Evolutionary conservation across 2,797 vertebrate species (phyloP), one percentile per base, ranked within the genome.

Genomic region (Parambassis ranga): DNA sequence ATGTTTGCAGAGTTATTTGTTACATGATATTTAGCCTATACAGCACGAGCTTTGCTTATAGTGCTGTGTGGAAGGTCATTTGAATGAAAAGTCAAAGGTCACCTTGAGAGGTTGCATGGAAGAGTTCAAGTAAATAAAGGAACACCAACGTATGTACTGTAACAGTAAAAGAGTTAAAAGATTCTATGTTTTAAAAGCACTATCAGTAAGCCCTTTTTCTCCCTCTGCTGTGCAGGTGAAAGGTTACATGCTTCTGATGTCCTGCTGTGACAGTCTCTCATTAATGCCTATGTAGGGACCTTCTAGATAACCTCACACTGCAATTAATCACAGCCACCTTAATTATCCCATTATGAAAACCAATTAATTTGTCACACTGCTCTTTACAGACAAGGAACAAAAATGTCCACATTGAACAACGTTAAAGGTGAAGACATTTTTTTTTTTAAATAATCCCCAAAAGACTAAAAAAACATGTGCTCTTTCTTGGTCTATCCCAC

Each of bases 261-360:
- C 85, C 68, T 83, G 74, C 81, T 79, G 71, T 56, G 73, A 82
- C 56, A 65, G 16, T 74, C 76, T 79, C 80, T 87, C 75, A 84
- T 85, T 87, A 81, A 74, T 82, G 73, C 73, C 55, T 77, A 72
- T 84, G 79, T 61, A 74, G 70, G 65, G 69, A 87, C 77, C 75
- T 86, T 80, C 74, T 75, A 81, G 84, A 87, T 87, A 86, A 86
- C 72, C 72, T 78, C 78, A 65, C 67, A 62, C 56, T 65, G 75
- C 78, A 83, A 89, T 91, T 83, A 90, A 90, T 90, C 83, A 87
- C 77, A 84, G 58, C 70, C 76, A 71, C 55, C 68, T 82, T 90
- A 88, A 90, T 89, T 85, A 91, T 89, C 82, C 87, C 65, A 84
- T 85, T 82, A 83, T 71, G 65, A 82, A 82, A 81, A 46, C 37